Conservation (phyloP, 2,113 vertebrate genomes). For the Ranitomeya imitator region DNA sequence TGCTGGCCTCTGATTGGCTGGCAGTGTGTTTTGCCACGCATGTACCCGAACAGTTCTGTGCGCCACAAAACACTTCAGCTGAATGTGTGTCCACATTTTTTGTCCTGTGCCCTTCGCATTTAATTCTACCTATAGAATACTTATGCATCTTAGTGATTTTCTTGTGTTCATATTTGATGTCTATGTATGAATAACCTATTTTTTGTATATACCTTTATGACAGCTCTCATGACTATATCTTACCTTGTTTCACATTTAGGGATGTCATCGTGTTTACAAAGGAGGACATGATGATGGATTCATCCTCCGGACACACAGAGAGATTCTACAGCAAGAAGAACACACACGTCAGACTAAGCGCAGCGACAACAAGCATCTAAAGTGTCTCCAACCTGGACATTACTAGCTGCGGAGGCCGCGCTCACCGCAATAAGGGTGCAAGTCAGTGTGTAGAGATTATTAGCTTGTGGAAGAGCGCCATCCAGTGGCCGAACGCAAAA, state of each 20-base stretch:
- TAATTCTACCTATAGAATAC: too few species aligned
- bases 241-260: slow-evolving; percentile 97
- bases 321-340: slow-evolving; percentile 81
- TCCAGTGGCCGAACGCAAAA: neutral
- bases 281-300: slow-evolving; percentile 99
- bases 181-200: too few species aligned
- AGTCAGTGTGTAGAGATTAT: neutral
- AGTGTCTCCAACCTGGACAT: neutral
- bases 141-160: too few species aligned
- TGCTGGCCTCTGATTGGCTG: too few species aligned
- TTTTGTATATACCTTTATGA: too few species aligned
- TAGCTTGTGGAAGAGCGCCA: neutral
- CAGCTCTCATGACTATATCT: neutral
- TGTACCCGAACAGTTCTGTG: too few species aligned
- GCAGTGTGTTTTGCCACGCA: too few species aligned
- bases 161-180: too few species aligned
- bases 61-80: too few species aligned
- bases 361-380: neutral
- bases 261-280: slow-evolving; percentile 99
- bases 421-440: neutral
- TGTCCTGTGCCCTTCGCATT: too few species aligned
- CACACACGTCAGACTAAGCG: neutral
- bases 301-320: slow-evolving; percentile 97
- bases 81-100: too few species aligned
- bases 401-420: neutral